phyloP scores from a whole-genome alignment of 2,113 vertebrate genomes.

The Chloropsis hardwickii region DNA sequence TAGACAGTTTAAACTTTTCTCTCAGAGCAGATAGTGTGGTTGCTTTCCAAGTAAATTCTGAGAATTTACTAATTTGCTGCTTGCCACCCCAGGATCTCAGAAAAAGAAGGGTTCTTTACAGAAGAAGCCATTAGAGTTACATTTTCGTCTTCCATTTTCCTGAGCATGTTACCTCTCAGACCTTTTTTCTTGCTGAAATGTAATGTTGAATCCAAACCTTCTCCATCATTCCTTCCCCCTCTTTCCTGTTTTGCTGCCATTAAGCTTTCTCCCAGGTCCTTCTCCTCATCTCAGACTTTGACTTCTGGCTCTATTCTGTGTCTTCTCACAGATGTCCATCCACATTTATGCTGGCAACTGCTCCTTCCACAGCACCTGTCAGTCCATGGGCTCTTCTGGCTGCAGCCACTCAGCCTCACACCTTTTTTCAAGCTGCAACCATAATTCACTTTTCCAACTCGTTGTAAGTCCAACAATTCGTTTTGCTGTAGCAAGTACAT shows the following conservation, averaged over 20 bases:
- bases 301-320: background rate
- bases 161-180: background rate
- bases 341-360: background rate
- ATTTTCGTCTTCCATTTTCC: background rate
- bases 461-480: background rate
- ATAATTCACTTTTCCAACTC: background rate
- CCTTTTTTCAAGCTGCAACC: background rate
- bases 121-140: background rate
- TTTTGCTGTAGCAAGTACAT: background rate
- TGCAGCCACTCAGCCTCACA: background rate
- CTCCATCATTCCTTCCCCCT: background rate
- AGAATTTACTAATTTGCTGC: background rate
- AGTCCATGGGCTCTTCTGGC: background rate
- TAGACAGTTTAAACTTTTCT: conserved; percentile 29
- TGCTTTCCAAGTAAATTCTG: conserved; percentile 14
- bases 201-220: background rate
- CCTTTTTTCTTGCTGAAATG: background rate
- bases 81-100: background rate
- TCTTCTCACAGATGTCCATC: background rate
- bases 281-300: background rate
- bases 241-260: background rate
- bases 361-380: background rate
- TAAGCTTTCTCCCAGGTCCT: background rate
- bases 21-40: background rate
- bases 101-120: background rate